Conservation (phyloP, 2,113 vertebrate species). For the Cephalopterus ornatus region DNA sequence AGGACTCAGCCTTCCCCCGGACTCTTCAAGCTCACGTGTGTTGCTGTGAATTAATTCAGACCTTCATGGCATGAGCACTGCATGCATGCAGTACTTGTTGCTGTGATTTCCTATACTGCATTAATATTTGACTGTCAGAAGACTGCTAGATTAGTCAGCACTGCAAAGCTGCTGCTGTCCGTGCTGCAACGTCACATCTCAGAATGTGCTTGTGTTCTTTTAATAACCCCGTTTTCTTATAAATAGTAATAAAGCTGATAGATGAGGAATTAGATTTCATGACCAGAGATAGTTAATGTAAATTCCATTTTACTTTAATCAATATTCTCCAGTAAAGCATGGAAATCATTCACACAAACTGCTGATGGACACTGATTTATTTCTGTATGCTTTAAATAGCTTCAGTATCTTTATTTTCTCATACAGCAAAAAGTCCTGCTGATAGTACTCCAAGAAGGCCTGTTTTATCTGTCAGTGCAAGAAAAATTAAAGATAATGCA, state of each 20-base stretch:
- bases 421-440: slow-evolving; percentile 63
- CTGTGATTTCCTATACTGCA: fast-evolving
- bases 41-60: neutral
- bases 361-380: neutral
- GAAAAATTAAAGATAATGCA: slow-evolving; percentile 91
- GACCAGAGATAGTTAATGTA: neutral
- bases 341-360: neutral
- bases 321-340: neutral
- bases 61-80: fast-evolving
- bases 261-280: neutral
- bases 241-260: neutral
- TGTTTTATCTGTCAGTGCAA: slow-evolving; percentile 82
- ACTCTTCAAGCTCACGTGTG: fast-evolving
- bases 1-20: neutral
- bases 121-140: neutral
- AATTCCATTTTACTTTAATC: neutral
- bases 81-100: fast-evolving
- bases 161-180: neutral
- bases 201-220: neutral
- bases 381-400: neutral
- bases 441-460: slow-evolving; percentile 75
- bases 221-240: neutral
- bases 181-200: fast-evolving
- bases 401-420: neutral
- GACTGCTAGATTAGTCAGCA: neutral